A percentile compares a stretch with the other conserved stretches of the same genome.
These are phyloP conservation scores for Aphrophora alni DNA, from an alignment of 2,888 invertebrate species.

Conservation along the genomic window DNA sequence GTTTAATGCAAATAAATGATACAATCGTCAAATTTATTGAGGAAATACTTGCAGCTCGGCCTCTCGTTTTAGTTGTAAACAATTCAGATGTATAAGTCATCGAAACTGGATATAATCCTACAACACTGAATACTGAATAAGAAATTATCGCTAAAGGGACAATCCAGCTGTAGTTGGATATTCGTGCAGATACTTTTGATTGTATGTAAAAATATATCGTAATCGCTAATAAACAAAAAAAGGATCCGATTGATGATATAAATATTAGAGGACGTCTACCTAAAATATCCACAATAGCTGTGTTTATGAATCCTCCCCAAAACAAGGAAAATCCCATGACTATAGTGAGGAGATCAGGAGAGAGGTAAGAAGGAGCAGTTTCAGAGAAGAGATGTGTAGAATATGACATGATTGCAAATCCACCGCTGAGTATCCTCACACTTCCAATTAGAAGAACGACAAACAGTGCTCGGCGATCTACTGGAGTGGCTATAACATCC, in stretches of 20 bases:
- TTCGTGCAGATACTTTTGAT: not conserved
- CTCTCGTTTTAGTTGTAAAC: not conserved
- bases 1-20: not conserved
- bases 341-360: not conserved
- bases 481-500: not conserved
- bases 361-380: not conserved
- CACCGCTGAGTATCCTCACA: constrained; percentile 28
- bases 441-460: constrained; percentile 25
- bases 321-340: not conserved
- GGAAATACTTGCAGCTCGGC: not conserved
- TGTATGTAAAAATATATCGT: not conserved
- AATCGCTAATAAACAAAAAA: not conserved
- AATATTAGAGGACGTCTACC: not conserved
- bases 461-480: constrained; percentile 27
- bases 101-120: not conserved
- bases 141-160: not conserved
- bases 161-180: constrained; percentile 22
- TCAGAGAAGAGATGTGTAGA: constrained; percentile 21
- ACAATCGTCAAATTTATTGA: not conserved
- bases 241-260: not conserved
- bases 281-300: constrained; percentile 5
- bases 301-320: not conserved
- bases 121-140: not conserved
- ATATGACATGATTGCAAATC: constrained; percentile 25
- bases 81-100: constrained; percentile 12